Percentiles rank a stretch among this genome's conserved stretches.
phyloP scores from a whole-genome alignment of 2,113 vertebrate genomes.

The Enhydra lutris region DNA sequence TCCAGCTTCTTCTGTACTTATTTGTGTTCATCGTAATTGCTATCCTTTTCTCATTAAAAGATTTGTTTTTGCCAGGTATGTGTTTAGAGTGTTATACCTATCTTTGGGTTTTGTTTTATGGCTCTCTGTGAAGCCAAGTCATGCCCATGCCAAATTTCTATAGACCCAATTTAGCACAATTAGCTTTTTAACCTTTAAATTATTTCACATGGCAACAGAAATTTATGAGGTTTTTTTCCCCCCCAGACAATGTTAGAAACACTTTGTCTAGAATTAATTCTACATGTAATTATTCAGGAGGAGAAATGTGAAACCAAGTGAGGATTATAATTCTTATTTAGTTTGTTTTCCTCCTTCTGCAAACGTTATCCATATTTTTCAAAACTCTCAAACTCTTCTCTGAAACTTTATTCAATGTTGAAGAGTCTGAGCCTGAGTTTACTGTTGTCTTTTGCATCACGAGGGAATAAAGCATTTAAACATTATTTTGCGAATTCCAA shows the following conservation, averaged over 20 bases:
- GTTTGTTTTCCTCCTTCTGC: not conserved
- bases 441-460: not conserved
- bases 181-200: constrained; percentile 69
- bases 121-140: constrained; percentile 48
- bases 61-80: not conserved
- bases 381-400: not conserved
- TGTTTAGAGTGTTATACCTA: not conserved
- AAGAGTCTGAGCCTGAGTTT: not conserved
- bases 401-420: not conserved
- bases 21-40: not conserved
- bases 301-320: not conserved
- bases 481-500: not conserved
- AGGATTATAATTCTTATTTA: not conserved
- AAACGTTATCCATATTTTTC: not conserved
- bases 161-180: constrained; percentile 22
- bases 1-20: not conserved
- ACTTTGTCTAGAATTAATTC: not conserved
- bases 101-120: constrained; percentile 36
- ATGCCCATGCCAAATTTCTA: constrained; percentile 47
- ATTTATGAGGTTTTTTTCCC: not conserved
- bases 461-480: not conserved
- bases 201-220: constrained; percentile 55
- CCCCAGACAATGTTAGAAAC: not conserved
- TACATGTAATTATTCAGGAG: not conserved
- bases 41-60: constrained; percentile 4